Conservation (phyloP, 2,888 invertebrate genomes). For the Lathronympha strigana region DNA sequence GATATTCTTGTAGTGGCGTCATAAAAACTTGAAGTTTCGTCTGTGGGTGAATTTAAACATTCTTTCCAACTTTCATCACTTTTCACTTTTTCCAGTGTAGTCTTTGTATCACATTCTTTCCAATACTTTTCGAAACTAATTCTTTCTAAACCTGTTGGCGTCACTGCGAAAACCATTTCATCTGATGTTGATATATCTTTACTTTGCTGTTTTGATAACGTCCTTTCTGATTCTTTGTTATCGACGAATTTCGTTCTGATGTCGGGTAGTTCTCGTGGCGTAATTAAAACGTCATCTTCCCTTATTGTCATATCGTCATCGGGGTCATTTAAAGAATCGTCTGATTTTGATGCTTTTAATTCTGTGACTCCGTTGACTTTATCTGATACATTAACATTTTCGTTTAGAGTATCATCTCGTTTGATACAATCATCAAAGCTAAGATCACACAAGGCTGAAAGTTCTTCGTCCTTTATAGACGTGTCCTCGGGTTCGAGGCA, state of each 20-base stretch:
- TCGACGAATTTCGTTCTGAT: conserved; percentile 67
- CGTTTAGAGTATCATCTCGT: conserved; percentile 53
- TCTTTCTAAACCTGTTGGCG: conserved; percentile 79
- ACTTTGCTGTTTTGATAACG: conserved; percentile 76
- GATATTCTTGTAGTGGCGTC: conserved; percentile 68
- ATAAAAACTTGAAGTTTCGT: conserved; percentile 62
- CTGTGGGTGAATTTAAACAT: conserved; percentile 68
- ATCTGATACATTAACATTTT: conserved; percentile 50
- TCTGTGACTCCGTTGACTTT: conserved; percentile 64
- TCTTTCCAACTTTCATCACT: conserved; percentile 78
- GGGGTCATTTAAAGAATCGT: conserved; percentile 73
- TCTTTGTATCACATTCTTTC: conserved; percentile 67
- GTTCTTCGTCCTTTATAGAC: conserved; percentile 80
- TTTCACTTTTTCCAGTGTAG: conserved; percentile 63
- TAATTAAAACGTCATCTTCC: conserved; percentile 72
- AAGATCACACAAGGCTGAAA: conserved; percentile 74
- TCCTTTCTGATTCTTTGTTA: conserved; percentile 58
- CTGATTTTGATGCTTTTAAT: conserved; percentile 71
- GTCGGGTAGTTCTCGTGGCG: conserved; percentile 70
- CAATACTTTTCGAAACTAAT: conserved; percentile 81
- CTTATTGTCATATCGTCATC: conserved; percentile 81
- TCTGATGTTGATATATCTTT: conserved; percentile 81
- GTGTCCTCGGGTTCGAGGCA: conserved; percentile 85
- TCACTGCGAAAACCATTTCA: conserved; percentile 82
- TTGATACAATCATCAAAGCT: conserved; percentile 73